Conservation (phyloP, 1,140 invertebrate genomes). For the Varroa destructor region DNA sequence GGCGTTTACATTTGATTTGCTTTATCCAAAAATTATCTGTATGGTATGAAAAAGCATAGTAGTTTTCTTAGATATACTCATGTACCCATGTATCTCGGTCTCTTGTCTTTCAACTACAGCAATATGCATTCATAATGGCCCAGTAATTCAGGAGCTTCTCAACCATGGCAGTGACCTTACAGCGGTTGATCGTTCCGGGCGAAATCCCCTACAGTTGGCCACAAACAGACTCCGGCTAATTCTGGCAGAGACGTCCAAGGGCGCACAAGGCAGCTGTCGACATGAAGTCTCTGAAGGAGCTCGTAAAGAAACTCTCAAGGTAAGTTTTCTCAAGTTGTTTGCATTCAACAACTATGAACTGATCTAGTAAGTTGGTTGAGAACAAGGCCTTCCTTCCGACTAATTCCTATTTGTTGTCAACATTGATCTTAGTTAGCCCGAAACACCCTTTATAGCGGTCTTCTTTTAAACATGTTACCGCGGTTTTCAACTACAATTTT, state of each 20-base stretch:
- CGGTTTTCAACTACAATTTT: too few species aligned
- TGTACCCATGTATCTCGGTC: too few species aligned
- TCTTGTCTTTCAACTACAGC: neutral
- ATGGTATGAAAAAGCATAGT: neutral
- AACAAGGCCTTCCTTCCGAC: too few species aligned
- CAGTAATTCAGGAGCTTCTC: neutral
- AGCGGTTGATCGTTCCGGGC: neutral
- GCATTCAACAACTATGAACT: too few species aligned
- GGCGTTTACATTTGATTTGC: neutral
- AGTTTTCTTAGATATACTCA: neutral
- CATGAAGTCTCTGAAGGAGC: slow-evolving; percentile 4
- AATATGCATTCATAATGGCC: slow-evolving; percentile 1
- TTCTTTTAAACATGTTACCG: too few species aligned
- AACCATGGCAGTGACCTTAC: slow-evolving; percentile 1
- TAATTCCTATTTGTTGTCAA: too few species aligned
- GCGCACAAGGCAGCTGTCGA: neutral
- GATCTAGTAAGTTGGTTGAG: too few species aligned
- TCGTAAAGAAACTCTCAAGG: slow-evolving; percentile 7
- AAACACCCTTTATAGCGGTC: too few species aligned
- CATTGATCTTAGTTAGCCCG: too few species aligned
- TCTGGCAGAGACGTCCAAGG: neutral
- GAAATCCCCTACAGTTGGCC: slow-evolving; percentile 12
- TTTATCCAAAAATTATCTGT: neutral
- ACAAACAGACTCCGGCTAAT: neutral
- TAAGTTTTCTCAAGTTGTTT: neutral